Percentiles rank a stretch among this genome's conserved stretches.
Conservation (phyloP, 2,888 invertebrate species). For the Strigamia crassipes region DNA sequence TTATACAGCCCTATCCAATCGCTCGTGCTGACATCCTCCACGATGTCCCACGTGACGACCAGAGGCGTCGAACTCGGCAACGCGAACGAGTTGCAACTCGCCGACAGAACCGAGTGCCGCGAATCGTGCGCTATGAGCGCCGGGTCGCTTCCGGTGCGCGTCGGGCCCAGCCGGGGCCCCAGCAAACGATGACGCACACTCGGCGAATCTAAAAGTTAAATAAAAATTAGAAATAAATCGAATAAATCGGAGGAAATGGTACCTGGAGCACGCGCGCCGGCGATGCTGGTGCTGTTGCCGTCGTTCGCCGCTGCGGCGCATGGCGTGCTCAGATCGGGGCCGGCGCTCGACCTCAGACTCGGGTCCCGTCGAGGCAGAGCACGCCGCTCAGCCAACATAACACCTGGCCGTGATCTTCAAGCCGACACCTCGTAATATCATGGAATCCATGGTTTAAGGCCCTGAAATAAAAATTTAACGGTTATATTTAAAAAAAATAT, state of each 20-base stretch:
- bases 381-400: slow-evolving; percentile 50
- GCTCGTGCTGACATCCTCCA: slow-evolving; percentile 57
- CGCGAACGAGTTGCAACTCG: slow-evolving; percentile 55
- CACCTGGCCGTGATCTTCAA: slow-evolving; percentile 13
- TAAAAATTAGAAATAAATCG: neutral
- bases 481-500: too few relatives aligned
- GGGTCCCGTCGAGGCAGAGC: slow-evolving; percentile 50
- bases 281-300: neutral
- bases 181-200: slow-evolving; percentile 34
- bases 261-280: neutral
- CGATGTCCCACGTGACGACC: slow-evolving; percentile 59
- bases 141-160: slow-evolving; percentile 50
- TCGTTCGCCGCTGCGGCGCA: neutral
- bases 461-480: too few relatives aligned
- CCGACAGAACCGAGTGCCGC: slow-evolving; percentile 55
- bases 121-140: slow-evolving; percentile 47
- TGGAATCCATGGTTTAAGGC: neutral
- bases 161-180: slow-evolving; percentile 42
- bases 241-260: neutral
- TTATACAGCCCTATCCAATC: slow-evolving; percentile 61
- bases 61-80: slow-evolving; percentile 55
- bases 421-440: neutral
- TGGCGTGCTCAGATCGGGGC: slow-evolving; percentile 49
- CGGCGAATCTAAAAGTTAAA: neutral
- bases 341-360: slow-evolving; percentile 50